These are phyloP conservation scores for Calliphora vicina DNA, from an alignment of 1,140 invertebrate genomes.

Conservation along the genomic window DNA sequence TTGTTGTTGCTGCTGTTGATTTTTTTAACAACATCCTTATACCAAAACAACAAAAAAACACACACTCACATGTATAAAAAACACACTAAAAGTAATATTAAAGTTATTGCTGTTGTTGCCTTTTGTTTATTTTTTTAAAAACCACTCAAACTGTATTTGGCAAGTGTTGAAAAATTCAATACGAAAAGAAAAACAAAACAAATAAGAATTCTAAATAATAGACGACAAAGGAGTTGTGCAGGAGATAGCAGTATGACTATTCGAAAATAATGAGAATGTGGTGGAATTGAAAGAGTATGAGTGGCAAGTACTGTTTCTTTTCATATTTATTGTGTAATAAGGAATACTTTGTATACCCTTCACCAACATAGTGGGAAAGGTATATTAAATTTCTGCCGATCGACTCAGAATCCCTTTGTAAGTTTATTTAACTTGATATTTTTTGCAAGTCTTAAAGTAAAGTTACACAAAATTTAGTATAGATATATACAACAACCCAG, in stretches of 20 bases:
- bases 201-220: neutral
- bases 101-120: neutral
- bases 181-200: neutral
- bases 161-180: slow-evolving; percentile 5
- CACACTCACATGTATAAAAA: neutral
- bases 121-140: neutral
- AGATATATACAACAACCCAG: too few relatives aligned
- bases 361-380: too few relatives aligned
- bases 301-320: too few relatives aligned
- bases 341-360: too few relatives aligned
- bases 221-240: neutral
- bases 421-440: too few relatives aligned
- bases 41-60: neutral
- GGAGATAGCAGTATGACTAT: neutral
- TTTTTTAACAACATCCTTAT: too few relatives aligned
- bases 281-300: neutral
- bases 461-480: too few relatives aligned
- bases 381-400: too few relatives aligned
- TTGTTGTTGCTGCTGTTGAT: neutral
- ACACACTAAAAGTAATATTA: neutral
- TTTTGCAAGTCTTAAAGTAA: too few relatives aligned
- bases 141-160: slow-evolving; percentile 4
- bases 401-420: too few relatives aligned
- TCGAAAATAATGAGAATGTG: neutral
- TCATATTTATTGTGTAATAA: too few relatives aligned